phyloP scores from a whole-genome alignment of 2,113 vertebrate genomes.

The Pedetes capensis region DNA sequence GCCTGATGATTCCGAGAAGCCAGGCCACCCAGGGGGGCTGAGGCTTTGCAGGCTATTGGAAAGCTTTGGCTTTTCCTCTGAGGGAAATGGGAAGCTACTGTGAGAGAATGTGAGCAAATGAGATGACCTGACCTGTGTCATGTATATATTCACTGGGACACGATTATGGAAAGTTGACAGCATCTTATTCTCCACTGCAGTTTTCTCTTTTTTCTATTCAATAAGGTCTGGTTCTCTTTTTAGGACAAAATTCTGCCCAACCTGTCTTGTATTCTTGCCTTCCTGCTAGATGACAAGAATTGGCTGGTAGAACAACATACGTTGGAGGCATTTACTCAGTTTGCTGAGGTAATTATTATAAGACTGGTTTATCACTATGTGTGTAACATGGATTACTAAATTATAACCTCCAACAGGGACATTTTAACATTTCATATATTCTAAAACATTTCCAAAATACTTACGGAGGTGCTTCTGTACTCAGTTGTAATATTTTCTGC shows the following conservation, averaged over 20 bases:
- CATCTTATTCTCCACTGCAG: not conserved
- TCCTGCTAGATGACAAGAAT: constrained; percentile 84
- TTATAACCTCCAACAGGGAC: rapidly evolving
- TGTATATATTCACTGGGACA: not conserved
- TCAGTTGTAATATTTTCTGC: not conserved
- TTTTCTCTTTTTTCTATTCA: not conserved
- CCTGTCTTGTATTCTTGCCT: constrained; percentile 87
- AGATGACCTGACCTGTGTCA: not conserved
- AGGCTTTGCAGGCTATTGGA: not conserved
- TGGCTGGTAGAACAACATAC: constrained; percentile 93
- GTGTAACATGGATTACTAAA: too few species aligned
- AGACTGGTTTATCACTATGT: not conserved
- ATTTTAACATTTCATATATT: not conserved
- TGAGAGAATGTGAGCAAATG: not conserved
- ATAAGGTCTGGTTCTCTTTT: constrained; percentile 53
- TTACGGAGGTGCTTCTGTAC: not conserved
- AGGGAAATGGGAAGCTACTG: not conserved
- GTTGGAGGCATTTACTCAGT: constrained; percentile 91
- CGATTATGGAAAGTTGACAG: not conserved
- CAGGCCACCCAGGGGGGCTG: too few species aligned
- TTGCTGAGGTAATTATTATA: constrained; percentile 89
- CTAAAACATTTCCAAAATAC: not conserved
- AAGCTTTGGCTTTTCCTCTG: not conserved
- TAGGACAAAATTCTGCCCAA: constrained; percentile 89
- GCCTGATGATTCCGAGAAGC: not conserved